Conservation (phyloP, 2,113 vertebrate genomes). For the Monarcha castaneiventris region DNA sequence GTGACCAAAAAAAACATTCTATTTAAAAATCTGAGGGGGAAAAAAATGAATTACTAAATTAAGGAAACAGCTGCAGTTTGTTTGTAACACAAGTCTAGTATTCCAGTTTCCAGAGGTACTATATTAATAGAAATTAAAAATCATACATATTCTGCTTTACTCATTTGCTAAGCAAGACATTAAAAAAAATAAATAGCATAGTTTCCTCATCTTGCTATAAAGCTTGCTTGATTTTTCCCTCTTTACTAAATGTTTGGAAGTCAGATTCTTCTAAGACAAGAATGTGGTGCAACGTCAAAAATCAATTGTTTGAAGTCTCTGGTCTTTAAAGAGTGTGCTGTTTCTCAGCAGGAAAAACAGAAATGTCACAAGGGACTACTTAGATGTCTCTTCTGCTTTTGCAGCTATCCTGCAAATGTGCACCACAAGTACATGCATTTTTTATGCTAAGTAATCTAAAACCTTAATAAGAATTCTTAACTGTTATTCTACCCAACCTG, state of each 20-base stretch:
- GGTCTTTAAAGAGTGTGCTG: background rate
- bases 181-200: background rate
- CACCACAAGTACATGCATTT: constrained; percentile 75
- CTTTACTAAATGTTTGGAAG: background rate
- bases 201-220: background rate
- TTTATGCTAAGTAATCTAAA: constrained; percentile 79
- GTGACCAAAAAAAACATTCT: background rate
- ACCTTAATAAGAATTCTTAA: constrained; percentile 74
- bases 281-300: background rate
- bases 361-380: constrained; percentile 42
- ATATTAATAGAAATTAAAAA: background rate
- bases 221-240: background rate
- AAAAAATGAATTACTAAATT: background rate
- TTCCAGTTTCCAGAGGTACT: background rate
- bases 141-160: background rate
- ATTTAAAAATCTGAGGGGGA: background rate
- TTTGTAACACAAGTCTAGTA: background rate
- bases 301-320: background rate
- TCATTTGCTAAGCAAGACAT: background rate
- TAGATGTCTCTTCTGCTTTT: constrained; percentile 55
- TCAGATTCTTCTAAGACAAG: background rate
- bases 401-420: constrained; percentile 47
- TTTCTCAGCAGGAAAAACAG: background rate
- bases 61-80: background rate
- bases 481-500: constrained; percentile 75